These are phyloP conservation scores for Hormiphora californensis DNA, from an alignment of 37 sponge, comb jelly and placozoan species.

Conservation along the genomic window DNA sequence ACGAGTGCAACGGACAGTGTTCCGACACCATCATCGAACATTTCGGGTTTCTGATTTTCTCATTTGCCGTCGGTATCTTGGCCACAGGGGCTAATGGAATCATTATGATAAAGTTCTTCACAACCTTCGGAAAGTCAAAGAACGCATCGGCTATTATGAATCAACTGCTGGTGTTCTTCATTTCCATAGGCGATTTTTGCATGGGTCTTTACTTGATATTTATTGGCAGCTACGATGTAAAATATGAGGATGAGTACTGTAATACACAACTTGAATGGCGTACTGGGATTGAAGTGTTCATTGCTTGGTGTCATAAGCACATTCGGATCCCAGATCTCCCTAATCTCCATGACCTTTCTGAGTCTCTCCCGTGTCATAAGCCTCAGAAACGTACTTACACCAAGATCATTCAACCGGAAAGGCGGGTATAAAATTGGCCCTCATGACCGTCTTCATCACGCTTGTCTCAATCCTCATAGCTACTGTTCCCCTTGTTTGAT, in stretches of 20 bases:
- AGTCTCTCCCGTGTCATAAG: not conserved
- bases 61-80: not conserved
- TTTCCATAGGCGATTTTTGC: conserved; percentile 5
- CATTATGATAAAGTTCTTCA: not conserved
- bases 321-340: not conserved
- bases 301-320: not conserved
- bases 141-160: not conserved
- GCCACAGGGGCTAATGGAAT: not conserved
- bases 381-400: not conserved
- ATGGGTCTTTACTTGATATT: not conserved
- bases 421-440: too few relatives aligned
- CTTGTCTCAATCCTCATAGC: too few relatives aligned
- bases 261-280: not conserved
- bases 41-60: not conserved
- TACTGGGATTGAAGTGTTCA: not conserved
- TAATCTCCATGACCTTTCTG: not conserved
- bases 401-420: too few relatives aligned
- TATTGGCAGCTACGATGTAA: not conserved
- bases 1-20: conserved; percentile 6
- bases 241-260: conserved; percentile 16
- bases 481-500: too few relatives aligned
- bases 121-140: not conserved
- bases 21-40: not conserved
- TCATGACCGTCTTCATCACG: too few relatives aligned
- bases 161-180: not conserved